phyloP scores from a whole-genome alignment of 2,797 vertebrate genomes.

The Falco columbarius region DNA sequence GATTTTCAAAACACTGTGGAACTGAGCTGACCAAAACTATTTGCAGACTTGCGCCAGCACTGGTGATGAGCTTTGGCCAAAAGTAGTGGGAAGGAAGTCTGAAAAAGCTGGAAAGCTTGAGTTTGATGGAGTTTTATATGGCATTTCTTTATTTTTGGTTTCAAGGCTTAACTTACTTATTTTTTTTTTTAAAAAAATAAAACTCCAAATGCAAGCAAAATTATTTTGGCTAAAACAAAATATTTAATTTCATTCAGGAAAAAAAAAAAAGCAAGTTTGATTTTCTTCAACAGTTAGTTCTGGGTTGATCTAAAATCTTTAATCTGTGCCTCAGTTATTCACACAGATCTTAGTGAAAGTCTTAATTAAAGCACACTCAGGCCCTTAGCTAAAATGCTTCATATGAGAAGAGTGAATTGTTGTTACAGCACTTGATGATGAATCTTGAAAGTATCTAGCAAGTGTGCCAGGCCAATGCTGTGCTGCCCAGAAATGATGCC shows the following conservation, averaged over 20 bases:
- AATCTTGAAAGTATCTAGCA: slow-evolving; percentile 25
- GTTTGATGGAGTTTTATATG: neutral
- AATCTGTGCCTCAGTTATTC: neutral
- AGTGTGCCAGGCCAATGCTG: neutral
- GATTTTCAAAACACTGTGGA: neutral
- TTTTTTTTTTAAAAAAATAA: neutral
- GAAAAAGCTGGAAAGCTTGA: neutral
- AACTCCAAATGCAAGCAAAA: neutral
- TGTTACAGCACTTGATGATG: slow-evolving; percentile 31
- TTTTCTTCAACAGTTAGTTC: neutral
- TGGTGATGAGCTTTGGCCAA: neutral
- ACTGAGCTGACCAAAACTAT: slow-evolving; percentile 10
- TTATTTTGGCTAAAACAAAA: neutral
- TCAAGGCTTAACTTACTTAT: neutral
- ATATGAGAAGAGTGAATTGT: neutral
- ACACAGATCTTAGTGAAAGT: neutral
- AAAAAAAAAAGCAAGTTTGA: neutral
- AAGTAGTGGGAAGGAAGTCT: neutral
- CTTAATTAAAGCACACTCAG: neutral
- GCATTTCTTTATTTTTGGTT: neutral
- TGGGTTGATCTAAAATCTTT: neutral
- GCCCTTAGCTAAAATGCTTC: neutral
- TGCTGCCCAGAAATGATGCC: slow-evolving; percentile 26
- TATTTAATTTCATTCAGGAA: neutral
- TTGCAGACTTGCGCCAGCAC: neutral